These are phyloP conservation scores for Zaprionus obscuricornis DNA, from an alignment of 2,888 invertebrate species.

Conservation along the genomic window DNA sequence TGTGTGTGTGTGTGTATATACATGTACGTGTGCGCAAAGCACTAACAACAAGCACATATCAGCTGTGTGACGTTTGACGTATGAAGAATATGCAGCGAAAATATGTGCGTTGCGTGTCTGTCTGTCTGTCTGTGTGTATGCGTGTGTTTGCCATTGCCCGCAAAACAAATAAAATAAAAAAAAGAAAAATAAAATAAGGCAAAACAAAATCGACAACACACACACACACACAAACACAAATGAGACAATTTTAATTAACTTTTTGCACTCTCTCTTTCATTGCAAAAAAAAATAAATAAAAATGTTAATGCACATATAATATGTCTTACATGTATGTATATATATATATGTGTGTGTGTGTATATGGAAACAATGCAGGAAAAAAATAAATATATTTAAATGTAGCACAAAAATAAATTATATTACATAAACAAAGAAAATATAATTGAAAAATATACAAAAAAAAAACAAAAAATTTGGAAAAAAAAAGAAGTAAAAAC, in stretches of 20 bases:
- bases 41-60: slow-evolving; percentile 57
- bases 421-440: too few species aligned
- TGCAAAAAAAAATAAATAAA: slow-evolving; percentile 21
- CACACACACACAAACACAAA: slow-evolving; percentile 28
- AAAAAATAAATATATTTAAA: slow-evolving; percentile 11
- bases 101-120: background rate
- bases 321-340: slow-evolving; percentile 8
- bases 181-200: background rate
- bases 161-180: slow-evolving; percentile 44
- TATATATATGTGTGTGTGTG: slow-evolving; percentile 1
- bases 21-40: slow-evolving; percentile 46
- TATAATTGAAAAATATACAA: background rate
- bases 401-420: too few species aligned
- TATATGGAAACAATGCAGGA: slow-evolving; percentile 4
- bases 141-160: slow-evolving; percentile 49
- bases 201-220: too few species aligned
- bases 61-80: slow-evolving; percentile 60
- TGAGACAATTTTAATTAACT: slow-evolving; percentile 25
- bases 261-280: slow-evolving; percentile 51
- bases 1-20: slow-evolving; percentile 6
- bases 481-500: too few species aligned
- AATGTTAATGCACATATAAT: slow-evolving; percentile 32
- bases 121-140: slow-evolving; percentile 15
- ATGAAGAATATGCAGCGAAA: slow-evolving; percentile 40
- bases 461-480: background rate